Percentiles rank a stretch among this genome's conserved stretches.
Evolutionary conservation across 2,113 vertebrate species (phyloP).

Genomic region (Syngnathus typhle): DNA sequence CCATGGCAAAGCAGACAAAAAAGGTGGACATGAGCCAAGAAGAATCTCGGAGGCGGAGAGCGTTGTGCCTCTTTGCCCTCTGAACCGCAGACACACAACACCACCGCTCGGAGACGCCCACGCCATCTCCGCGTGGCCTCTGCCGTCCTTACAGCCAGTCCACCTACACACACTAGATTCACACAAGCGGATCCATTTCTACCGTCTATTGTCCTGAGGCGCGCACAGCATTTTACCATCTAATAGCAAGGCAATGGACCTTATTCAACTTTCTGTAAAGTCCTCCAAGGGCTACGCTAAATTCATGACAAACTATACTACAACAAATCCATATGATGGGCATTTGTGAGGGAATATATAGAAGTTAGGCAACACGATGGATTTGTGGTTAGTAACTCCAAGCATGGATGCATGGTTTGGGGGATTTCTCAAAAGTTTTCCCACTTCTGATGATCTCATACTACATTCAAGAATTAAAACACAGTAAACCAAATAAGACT

Average conservation of each 20-base stretch:
- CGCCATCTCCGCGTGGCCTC: slow-evolving; percentile 37
- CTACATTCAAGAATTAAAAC: not conserved
- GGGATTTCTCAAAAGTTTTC: not conserved
- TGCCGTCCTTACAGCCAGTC: slow-evolving; percentile 27
- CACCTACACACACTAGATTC: not conserved
- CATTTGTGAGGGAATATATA: not conserved
- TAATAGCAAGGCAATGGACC: not conserved
- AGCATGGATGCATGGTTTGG: not conserved
- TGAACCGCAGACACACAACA: slow-evolving; percentile 39
- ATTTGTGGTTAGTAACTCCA: not conserved
- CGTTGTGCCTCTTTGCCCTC: slow-evolving; percentile 54
- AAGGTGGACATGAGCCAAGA: slow-evolving; percentile 5
- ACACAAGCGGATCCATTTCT: not conserved
- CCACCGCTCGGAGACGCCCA: slow-evolving; percentile 44
- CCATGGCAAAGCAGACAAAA: not conserved
- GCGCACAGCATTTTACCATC: not conserved
- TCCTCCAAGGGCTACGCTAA: not conserved
- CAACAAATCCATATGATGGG: not conserved
- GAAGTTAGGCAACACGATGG: not conserved
- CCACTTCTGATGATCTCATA: not conserved
- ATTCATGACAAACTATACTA: not conserved
- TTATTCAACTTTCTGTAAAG: not conserved
- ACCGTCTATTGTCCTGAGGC: not conserved
- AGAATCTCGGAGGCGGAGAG: slow-evolving; percentile 1
- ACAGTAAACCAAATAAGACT: not conserved